A percentile compares a stretch with the other conserved stretches of the same genome.
These are phyloP conservation scores for Petrolisthes manimaculis DNA, from an alignment of 2,888 invertebrate species.

Conservation along the genomic window DNA sequence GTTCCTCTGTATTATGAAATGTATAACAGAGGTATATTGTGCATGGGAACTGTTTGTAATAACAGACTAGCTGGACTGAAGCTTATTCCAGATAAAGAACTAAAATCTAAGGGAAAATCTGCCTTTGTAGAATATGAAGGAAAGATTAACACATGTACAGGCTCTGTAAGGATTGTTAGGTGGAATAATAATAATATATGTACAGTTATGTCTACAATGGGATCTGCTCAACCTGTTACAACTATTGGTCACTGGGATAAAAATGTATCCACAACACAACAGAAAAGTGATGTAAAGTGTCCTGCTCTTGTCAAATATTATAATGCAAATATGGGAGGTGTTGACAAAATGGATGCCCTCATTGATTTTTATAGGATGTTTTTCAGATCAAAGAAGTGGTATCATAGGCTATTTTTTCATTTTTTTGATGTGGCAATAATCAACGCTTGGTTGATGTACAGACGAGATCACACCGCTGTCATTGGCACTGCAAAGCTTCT, in stretches of 20 bases:
- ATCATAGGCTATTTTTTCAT: conserved; percentile 26
- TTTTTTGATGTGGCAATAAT: conserved; percentile 22
- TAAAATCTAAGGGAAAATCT: conserved; percentile 45
- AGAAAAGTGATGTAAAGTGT: conserved; percentile 26
- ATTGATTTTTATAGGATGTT: conserved; percentile 26
- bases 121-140: conserved; percentile 42
- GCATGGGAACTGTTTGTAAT: conserved; percentile 34
- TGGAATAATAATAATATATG: conserved; percentile 44
- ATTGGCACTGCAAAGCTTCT: conserved; percentile 10
- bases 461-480: neutral
- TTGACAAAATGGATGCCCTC: conserved; percentile 43
- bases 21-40: conserved; percentile 36
- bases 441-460: conserved; percentile 30
- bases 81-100: conserved; percentile 30
- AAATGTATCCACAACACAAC: conserved; percentile 32
- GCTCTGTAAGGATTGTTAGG: conserved; percentile 30
- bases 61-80: conserved; percentile 42
- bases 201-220: conserved; percentile 42
- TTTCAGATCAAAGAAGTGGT: conserved; percentile 27
- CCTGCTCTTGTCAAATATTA: conserved; percentile 35
- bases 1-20: conserved; percentile 41
- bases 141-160: conserved; percentile 35
- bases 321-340: conserved; percentile 30
- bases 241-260: conserved; percentile 37
- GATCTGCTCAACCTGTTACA: conserved; percentile 38